A percentile compares a stretch with the other conserved stretches of the same genome.
Conservation (phyloP, 2,888 invertebrate species). For the Erebia palarica region DNA sequence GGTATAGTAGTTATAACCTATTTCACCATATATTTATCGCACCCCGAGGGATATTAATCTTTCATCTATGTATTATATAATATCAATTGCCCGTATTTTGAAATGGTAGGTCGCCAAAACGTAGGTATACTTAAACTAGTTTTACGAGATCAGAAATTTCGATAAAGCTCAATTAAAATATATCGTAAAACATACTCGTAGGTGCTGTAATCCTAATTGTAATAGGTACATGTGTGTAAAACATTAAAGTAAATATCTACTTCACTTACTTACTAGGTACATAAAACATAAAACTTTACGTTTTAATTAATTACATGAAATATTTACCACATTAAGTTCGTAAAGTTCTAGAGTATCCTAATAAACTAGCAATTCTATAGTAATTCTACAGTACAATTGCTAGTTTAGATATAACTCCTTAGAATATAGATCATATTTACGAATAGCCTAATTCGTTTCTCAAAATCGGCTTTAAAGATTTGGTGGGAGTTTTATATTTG, state of each 20-base stretch:
- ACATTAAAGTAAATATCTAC: neutral
- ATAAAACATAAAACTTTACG: too few relatives aligned
- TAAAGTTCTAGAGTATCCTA: too few relatives aligned
- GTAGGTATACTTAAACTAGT: constrained; percentile 32
- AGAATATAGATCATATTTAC: too few relatives aligned
- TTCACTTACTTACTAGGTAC: neutral
- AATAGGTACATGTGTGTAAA: neutral
- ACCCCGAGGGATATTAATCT: constrained; percentile 27
- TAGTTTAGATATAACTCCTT: too few relatives aligned
- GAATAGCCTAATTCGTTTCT: too few relatives aligned
- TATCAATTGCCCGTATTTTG: constrained; percentile 25
- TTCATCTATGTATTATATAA: constrained; percentile 26
- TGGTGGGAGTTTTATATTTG: too few relatives aligned
- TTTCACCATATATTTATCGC: constrained; percentile 23
- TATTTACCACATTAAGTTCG: too few relatives aligned
- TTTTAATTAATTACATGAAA: too few relatives aligned
- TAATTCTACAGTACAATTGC: too few relatives aligned
- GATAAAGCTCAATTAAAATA: constrained; percentile 25
- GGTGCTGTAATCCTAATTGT: constrained; percentile 14
- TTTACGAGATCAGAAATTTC: constrained; percentile 29
- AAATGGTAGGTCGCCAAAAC: constrained; percentile 29
- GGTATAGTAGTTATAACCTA: neutral
- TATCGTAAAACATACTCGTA: constrained; percentile 13
- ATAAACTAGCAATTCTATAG: too few relatives aligned
- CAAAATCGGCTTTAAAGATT: too few relatives aligned